phyloP scores from a whole-genome alignment of 2,113 vertebrate species.

The Nerophis ophidion region DNA sequence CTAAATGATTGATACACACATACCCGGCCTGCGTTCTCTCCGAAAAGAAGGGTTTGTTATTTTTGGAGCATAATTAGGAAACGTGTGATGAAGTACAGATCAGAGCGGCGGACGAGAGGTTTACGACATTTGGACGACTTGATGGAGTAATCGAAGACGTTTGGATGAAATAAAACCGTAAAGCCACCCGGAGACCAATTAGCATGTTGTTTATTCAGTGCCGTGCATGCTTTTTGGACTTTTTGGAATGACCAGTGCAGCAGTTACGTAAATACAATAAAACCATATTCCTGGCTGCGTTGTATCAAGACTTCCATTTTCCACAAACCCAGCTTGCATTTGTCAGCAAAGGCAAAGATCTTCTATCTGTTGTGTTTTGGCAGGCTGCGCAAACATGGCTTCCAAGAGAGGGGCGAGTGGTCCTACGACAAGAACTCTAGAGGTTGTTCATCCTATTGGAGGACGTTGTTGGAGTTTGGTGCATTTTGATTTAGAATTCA shows the following conservation, averaged over 20 bases:
- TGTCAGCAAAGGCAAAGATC: conserved; percentile 38
- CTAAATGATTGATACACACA: conserved; percentile 31
- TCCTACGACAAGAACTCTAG: conserved; percentile 25
- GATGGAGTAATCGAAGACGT: conserved; percentile 56
- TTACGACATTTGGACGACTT: conserved; percentile 24
- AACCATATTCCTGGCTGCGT: conserved; percentile 9
- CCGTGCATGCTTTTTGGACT: conserved; percentile 13
- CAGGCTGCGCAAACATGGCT: conserved; percentile 7
- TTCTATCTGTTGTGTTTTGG: conserved; percentile 46
- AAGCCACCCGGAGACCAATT: conserved; percentile 33
- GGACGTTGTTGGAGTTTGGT: conserved; percentile 4
- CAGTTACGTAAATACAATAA: neutral
- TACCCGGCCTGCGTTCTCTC: conserved; percentile 26
- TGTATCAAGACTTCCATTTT: conserved; percentile 21
- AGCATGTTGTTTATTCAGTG: conserved; percentile 47
- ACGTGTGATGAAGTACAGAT: conserved; percentile 53
- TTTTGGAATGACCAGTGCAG: neutral
- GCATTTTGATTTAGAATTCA: conserved; percentile 49
- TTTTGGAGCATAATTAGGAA: conserved; percentile 55
- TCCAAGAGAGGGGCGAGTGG: conserved; percentile 38
- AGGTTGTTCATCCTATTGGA: conserved; percentile 29
- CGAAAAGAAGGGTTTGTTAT: conserved; percentile 54
- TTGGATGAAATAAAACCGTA: conserved; percentile 37
- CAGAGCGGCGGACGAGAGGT: conserved; percentile 41
- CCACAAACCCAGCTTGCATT: conserved; percentile 31